Conservation (phyloP, 2,113 vertebrate species). For the Chloropsis cyanopogon region DNA sequence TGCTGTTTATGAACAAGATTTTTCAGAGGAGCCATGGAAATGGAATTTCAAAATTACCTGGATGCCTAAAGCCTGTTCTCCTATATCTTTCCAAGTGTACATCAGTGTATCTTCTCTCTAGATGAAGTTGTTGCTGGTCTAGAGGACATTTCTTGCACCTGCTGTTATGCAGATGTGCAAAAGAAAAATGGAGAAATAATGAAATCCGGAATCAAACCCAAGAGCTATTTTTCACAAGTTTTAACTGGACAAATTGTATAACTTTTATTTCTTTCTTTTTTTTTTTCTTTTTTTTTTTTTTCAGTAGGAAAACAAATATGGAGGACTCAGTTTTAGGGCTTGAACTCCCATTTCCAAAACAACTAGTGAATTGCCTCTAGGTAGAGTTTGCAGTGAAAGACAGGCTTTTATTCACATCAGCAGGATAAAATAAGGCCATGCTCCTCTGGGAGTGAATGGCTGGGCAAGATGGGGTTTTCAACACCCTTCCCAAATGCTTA, state of each 20-base stretch:
- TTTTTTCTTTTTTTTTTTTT: accelerated
- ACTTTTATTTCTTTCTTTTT: neutral
- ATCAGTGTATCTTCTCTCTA: neutral
- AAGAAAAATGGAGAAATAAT: neutral
- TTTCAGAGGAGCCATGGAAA: neutral
- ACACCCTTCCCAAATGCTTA: neutral
- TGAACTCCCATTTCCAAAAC: neutral
- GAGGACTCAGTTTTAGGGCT: neutral
- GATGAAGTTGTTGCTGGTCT: neutral
- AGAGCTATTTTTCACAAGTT: neutral
- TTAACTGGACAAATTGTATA: neutral
- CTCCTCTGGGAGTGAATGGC: neutral
- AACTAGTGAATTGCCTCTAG: neutral
- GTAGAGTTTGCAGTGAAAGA: neutral
- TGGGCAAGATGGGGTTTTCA: neutral
- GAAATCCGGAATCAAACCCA: neutral
- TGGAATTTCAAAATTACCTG: neutral
- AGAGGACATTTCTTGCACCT: neutral
- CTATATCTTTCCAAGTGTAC: neutral
- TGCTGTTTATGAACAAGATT: neutral
- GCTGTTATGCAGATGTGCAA: neutral
- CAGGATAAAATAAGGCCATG: neutral
- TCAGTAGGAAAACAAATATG: neutral
- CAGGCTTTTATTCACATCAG: neutral
- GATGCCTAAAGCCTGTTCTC: neutral